Evolutionary conservation across 2,797 vertebrate genomes (phyloP).

Genomic region (Cynodonichthys magdalenae): DNA sequence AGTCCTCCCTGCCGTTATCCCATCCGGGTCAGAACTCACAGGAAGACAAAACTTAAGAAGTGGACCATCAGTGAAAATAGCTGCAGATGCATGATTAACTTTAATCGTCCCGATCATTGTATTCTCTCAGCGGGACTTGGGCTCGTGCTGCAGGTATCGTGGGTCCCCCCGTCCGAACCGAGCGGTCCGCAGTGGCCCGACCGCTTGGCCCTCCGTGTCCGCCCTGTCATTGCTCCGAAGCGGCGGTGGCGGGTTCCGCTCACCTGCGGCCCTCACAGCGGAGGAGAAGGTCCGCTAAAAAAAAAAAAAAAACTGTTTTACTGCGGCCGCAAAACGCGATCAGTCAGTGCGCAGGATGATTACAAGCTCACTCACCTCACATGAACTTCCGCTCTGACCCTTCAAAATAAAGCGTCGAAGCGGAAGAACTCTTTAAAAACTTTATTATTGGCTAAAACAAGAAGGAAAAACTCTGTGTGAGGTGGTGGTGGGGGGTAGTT

Average conservation of each 20-base stretch:
- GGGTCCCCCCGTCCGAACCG: slow-evolving; percentile 5
- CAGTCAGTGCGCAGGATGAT: not conserved
- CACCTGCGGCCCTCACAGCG: slow-evolving; percentile 28
- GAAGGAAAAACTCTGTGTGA: too few relatives aligned
- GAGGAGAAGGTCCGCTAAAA: slow-evolving; percentile 38
- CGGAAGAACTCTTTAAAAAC: too few relatives aligned
- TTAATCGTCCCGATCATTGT: slow-evolving; percentile 41
- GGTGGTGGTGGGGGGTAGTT: too few relatives aligned
- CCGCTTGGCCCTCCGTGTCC: slow-evolving; percentile 26
- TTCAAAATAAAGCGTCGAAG: slow-evolving; percentile 58
- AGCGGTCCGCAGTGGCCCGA: slow-evolving; percentile 35
- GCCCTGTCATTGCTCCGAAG: slow-evolving; percentile 56
- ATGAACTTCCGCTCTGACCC: slow-evolving; percentile 17
- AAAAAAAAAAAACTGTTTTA: too few relatives aligned
- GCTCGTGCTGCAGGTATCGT: slow-evolving; percentile 38
- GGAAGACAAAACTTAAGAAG: slow-evolving; percentile 31
- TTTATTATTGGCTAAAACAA: too few relatives aligned
- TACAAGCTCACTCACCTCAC: not conserved
- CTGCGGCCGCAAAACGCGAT: slow-evolving; percentile 22
- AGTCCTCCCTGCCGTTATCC: slow-evolving; percentile 29
- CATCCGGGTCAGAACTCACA: not conserved
- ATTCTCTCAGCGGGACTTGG: slow-evolving; percentile 1
- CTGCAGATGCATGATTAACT: slow-evolving; percentile 35
- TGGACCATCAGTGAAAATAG: slow-evolving; percentile 12
- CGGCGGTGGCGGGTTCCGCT: slow-evolving; percentile 42